A percentile compares a stretch with the other conserved stretches of the same genome.
Conservation (phyloP, 2,797 vertebrate genomes). For the Micrastur ruficollis region DNA sequence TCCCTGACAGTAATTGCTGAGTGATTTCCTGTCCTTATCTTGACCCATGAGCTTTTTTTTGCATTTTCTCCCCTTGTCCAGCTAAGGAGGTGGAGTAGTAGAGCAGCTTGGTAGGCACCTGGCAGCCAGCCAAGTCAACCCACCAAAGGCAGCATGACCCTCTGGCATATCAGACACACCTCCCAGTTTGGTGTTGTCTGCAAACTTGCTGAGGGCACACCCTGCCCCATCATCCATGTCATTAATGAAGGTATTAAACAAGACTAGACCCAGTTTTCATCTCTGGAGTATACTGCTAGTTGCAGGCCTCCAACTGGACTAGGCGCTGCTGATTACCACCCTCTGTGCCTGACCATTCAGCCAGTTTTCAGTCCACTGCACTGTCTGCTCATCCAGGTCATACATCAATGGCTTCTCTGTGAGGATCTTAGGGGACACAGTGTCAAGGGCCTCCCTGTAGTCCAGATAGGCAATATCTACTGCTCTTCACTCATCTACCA, state of each 20-base stretch:
- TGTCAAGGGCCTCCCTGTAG: background rate
- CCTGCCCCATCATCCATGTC: background rate
- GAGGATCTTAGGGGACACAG: background rate
- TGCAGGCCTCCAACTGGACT: too few species aligned
- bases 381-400: background rate
- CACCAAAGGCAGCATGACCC: too few species aligned
- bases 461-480: background rate
- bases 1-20: background rate
- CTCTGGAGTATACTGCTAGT: too few species aligned
- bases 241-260: background rate
- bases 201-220: background rate
- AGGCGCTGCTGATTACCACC: too few species aligned
- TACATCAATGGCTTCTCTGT: background rate
- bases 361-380: background rate
- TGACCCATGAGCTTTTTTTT: background rate
- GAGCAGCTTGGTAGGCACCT: background rate
- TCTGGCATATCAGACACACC: background rate
- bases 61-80: background rate
- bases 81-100: background rate
- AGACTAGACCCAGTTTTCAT: too few species aligned
- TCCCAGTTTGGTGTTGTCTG: background rate
- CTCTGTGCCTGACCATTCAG: too few species aligned
- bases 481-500: background rate
- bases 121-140: background rate
- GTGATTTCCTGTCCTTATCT: background rate